Conservation (phyloP, 1,140 invertebrate genomes). For the Drosophila pseudoobscura region DNA sequence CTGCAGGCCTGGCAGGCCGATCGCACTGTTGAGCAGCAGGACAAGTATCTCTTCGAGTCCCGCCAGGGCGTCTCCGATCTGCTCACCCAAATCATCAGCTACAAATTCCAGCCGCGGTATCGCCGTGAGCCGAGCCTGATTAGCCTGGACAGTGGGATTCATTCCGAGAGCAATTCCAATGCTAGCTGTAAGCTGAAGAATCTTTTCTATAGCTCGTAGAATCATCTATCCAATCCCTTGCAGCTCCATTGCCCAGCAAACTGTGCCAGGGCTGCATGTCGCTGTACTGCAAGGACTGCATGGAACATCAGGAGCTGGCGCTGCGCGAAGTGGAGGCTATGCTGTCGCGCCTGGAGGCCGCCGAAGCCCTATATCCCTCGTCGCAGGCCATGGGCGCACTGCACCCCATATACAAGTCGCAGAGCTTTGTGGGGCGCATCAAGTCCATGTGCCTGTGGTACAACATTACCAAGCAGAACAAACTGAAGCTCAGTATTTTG, state of each 20-base stretch:
- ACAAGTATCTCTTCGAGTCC: conserved; percentile 89
- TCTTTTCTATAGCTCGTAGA: too few relatives aligned
- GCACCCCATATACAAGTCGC: conserved; percentile 88
- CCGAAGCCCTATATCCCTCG: conserved; percentile 92
- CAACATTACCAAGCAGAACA: conserved; percentile 93
- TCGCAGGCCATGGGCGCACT: conserved; percentile 89
- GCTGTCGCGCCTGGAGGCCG: conserved; percentile 89
- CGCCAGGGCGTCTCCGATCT: conserved; percentile 88
- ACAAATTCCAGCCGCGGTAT: conserved; percentile 84
- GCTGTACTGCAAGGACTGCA: conserved; percentile 88
- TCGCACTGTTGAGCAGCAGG: conserved; percentile 88
- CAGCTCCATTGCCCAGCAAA: conserved; percentile 68
- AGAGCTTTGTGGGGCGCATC: conserved; percentile 87
- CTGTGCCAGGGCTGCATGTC: conserved; percentile 86
- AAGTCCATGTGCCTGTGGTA: conserved; percentile 95
- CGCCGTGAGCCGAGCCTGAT: conserved; percentile 53
- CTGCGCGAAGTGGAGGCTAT: conserved; percentile 89
- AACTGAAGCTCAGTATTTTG: conserved; percentile 91
- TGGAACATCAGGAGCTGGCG: conserved; percentile 88
- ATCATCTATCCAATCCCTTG: too few relatives aligned
- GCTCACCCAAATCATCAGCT: conserved; percentile 90
- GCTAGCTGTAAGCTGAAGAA: conserved; percentile 67
- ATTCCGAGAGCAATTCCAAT: conserved; percentile 74
- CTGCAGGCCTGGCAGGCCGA: conserved; percentile 92
- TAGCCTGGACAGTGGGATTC: conserved; percentile 75